phyloP scores from a whole-genome alignment of 2,797 vertebrate genomes.

The Schizopygopsis malacanthus region DNA sequence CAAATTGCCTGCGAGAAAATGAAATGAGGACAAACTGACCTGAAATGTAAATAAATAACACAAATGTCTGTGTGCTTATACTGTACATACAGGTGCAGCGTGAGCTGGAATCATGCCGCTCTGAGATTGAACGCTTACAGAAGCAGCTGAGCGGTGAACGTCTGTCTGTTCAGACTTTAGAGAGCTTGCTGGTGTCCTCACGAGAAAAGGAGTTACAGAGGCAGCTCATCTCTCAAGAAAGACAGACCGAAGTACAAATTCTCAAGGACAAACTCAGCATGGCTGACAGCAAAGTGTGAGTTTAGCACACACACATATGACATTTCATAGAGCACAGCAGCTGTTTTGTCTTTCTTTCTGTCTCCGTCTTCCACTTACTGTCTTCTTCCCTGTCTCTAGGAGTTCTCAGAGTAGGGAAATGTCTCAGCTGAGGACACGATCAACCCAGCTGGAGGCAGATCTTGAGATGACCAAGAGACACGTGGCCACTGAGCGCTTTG shows the following conservation, averaged over 20 bases:
- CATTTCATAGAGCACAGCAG: neutral
- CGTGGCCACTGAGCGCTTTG: constrained; percentile 78
- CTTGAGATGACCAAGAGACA: constrained; percentile 80
- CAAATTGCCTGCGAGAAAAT: neutral
- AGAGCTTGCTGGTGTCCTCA: constrained; percentile 73
- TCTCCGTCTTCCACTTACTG: neutral
- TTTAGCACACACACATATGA: constrained; percentile 17
- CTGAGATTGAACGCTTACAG: constrained; percentile 77
- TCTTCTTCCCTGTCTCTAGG: constrained; percentile 43
- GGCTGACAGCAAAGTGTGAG: constrained; percentile 79
- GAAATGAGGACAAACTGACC: neutral
- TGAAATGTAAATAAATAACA: neutral
- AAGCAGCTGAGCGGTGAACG: constrained; percentile 81
- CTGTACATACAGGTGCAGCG: constrained; percentile 69
- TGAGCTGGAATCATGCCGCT: constrained; percentile 73
- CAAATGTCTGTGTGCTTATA: constrained; percentile 15
- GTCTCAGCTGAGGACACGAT: constrained; percentile 76
- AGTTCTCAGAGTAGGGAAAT: constrained; percentile 71
- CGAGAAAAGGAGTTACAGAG: constrained; percentile 75
- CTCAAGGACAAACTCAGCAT: constrained; percentile 79
- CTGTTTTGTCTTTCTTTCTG: neutral
- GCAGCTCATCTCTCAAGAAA: constrained; percentile 77
- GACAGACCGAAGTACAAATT: constrained; percentile 78
- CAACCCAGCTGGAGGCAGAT: constrained; percentile 76
- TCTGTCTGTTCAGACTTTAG: constrained; percentile 76